Base-by-base conservation (phyloP, 2,113 vertebrate species). In the Picathartes gymnocephalus region DNA sequence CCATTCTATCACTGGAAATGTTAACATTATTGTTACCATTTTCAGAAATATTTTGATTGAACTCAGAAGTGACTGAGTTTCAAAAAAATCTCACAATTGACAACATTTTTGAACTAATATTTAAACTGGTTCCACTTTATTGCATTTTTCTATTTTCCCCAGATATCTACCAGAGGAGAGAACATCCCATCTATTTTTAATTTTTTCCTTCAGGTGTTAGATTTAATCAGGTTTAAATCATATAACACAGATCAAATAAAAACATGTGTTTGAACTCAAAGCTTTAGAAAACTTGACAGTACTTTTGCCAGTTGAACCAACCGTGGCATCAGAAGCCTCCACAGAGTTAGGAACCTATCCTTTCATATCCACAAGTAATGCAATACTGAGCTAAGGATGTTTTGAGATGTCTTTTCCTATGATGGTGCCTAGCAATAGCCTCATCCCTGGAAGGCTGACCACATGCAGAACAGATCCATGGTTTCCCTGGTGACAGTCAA, bases 401-500 rank as follows among this genome's bases (percentile, higher is more conserved):
- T 9, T n/a, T 22, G 51, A 86, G 42, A 48, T 83, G 70, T 93
- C 72, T 94, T 91, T 97, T 95, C 92, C 72, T 95, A 15, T 94
- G 70, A 30, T 35, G 61, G 62, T 72, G 82, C 91, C 69, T 95
- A 91, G 88, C 90, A 83, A 94, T 15, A 72, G 57, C 4, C 68
- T 84, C 11, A 10, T 35, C 69, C 69, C 89, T 93, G 84, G 73
- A 90, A 94, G 89, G 57, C 79, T 80, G 86, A 95, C 86, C 69
- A 65, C 88, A 70, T 50, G 53, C 77, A 90, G 84, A 95, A 45
- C 2, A 7, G 65, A 53, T 70, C 86, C 7, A 1, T 73, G 92
- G 94, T 96, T 97, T 95, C 89, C 84, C 65, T 94, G 95, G 87
- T 95, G 96, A 95, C 82, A 62, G 60, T 33, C 65, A 60, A n/a